Evolutionary conservation across 2,113 vertebrate genomes (phyloP).

Genomic region (Procapra przewalskii): DNA sequence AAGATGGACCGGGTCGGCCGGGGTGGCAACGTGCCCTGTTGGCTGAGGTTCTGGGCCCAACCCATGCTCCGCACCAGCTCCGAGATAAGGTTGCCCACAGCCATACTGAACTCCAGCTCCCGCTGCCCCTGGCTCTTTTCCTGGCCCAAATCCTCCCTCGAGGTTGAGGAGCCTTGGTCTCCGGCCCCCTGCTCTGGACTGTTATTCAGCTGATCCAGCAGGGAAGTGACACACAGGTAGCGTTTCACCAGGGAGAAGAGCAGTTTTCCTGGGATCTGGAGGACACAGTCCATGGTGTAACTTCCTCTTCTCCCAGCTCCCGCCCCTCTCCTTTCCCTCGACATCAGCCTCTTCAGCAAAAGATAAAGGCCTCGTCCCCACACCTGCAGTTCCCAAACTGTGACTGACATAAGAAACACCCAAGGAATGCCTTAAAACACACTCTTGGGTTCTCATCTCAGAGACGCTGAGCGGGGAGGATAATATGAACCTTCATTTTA

Average conservation of each 20-base stretch:
- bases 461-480: neutral
- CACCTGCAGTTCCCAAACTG: neutral
- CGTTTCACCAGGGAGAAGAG: slow-evolving; percentile 93
- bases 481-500: neutral
- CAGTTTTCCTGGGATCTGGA: slow-evolving; percentile 94
- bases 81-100: slow-evolving; percentile 92
- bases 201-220: slow-evolving; percentile 90
- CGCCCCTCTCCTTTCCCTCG: neutral
- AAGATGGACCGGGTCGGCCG: slow-evolving; percentile 87
- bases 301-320: neutral
- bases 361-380: neutral
- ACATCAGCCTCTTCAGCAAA: neutral
- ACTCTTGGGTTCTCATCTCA: neutral
- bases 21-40: slow-evolving; percentile 29
- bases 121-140: slow-evolving; percentile 82
- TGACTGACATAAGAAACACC: neutral
- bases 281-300: neutral
- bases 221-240: slow-evolving; percentile 92
- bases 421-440: neutral
- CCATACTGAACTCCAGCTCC: slow-evolving; percentile 94
- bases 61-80: slow-evolving; percentile 93
- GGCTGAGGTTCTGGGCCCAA: slow-evolving; percentile 85
- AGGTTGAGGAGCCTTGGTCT: slow-evolving; percentile 40
- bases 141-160: slow-evolving; percentile 52
- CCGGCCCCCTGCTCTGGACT: slow-evolving; percentile 77